Conservation (phyloP, 1,140 invertebrate species). For the Luehdorfia chinensis region DNA sequence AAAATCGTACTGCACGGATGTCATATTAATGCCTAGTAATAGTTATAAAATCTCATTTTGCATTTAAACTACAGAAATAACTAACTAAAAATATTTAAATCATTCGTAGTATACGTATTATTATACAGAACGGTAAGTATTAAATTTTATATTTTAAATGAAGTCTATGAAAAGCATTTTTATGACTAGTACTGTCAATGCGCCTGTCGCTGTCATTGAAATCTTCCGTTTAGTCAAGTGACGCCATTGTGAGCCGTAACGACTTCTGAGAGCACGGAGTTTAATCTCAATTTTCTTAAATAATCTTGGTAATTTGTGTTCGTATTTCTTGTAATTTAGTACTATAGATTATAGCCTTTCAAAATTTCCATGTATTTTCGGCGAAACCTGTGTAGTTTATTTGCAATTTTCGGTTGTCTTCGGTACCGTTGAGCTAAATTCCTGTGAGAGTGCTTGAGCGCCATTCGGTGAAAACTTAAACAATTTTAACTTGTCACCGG, state of each 20-base stretch:
- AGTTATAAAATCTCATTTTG: too few species aligned
- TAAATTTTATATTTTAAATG: too few species aligned
- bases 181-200: constrained; percentile 45
- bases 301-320: constrained; percentile 80
- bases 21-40: too few species aligned
- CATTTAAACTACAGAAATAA: too few species aligned
- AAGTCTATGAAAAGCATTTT: constrained; percentile 1
- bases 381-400: constrained; percentile 56
- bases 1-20: constrained; percentile 29
- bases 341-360: constrained; percentile 41
- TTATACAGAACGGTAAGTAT: too few species aligned
- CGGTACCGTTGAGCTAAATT: constrained; percentile 79
- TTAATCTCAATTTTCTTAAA: constrained; percentile 82
- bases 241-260: constrained; percentile 89
- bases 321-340: constrained; percentile 69
- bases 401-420: constrained; percentile 66
- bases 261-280: constrained; percentile 80
- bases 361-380: constrained; percentile 62
- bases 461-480: constrained; percentile 75
- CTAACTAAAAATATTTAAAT: too few species aligned
- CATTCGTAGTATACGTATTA: too few species aligned
- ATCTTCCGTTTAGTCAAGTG: constrained; percentile 76
- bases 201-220: constrained; percentile 54
- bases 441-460: constrained; percentile 79
- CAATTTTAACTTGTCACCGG: constrained; percentile 57